Conservation (phyloP, 2,113 vertebrate genomes). For the Scopus umbretta region DNA sequence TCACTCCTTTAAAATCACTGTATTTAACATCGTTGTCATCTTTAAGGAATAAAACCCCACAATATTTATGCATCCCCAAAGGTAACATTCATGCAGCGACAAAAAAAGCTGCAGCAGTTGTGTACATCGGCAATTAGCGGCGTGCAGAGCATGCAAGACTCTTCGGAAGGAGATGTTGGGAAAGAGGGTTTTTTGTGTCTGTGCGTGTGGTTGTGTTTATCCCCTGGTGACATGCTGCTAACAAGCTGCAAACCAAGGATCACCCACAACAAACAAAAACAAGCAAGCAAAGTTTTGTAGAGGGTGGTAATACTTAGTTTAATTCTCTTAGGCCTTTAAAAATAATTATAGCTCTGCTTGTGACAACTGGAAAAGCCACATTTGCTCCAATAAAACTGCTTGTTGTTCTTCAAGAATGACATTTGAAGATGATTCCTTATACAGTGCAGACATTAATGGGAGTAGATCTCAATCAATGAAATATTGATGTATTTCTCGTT, state of each 20-base stretch:
- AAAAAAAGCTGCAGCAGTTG: background rate
- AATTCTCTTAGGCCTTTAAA: slow-evolving; percentile 53
- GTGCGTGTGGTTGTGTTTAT: slow-evolving; percentile 39
- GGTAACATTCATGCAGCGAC: background rate
- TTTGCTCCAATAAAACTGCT: slow-evolving; percentile 22
- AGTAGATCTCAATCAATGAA: slow-evolving; percentile 37
- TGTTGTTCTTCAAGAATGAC: slow-evolving; percentile 31
- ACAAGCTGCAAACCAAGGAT: slow-evolving; percentile 42
- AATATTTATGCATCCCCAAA: background rate
- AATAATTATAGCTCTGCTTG: slow-evolving; percentile 52
- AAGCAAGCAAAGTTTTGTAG: slow-evolving; percentile 9
- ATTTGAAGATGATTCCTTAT: slow-evolving; percentile 47
- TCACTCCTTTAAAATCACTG: background rate
- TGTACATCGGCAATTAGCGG: background rate
- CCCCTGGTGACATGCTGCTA: slow-evolving; percentile 38
- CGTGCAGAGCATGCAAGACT: background rate
- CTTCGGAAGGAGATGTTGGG: background rate
- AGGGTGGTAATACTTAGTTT: slow-evolving; percentile 7
- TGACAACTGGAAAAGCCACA: background rate
- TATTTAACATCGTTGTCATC: background rate
- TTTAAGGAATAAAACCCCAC: background rate
- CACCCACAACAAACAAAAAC: slow-evolving; percentile 38
- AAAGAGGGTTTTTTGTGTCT: background rate
- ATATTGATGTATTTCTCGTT: slow-evolving; percentile 31
- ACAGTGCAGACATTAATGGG: slow-evolving; percentile 4